Conservation (phyloP, 2,797 vertebrate genomes). For the Ataeniobius toweri region DNA sequence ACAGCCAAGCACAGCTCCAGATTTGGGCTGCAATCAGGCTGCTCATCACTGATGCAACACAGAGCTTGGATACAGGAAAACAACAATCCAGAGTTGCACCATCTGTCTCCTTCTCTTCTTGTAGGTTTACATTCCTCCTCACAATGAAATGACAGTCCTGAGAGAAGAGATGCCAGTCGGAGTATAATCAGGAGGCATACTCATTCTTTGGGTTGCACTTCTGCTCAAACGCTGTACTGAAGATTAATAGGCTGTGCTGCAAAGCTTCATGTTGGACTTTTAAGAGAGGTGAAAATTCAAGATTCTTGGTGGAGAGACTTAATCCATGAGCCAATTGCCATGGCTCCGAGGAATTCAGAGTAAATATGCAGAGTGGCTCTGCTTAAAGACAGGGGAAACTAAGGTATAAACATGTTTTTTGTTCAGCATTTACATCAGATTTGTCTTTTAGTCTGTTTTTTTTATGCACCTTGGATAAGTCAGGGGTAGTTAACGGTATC, state of each 20-base stretch:
- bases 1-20: slow-evolving; percentile 1
- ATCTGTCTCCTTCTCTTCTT: slow-evolving; percentile 47
- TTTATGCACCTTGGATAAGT: not conserved
- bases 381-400: slow-evolving; percentile 22
- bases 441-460: not conserved
- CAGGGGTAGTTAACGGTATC: not conserved
- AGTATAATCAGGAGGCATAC: slow-evolving; percentile 42
- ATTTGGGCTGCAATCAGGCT: not conserved
- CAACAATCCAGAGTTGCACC: slow-evolving; percentile 48
- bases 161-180: slow-evolving; percentile 45
- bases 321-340: slow-evolving; percentile 67
- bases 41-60: slow-evolving; percentile 36
- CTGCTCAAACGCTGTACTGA: slow-evolving; percentile 23
- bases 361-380: slow-evolving; percentile 58
- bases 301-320: slow-evolving; percentile 51
- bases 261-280: slow-evolving; percentile 35
- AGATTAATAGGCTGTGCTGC: slow-evolving; percentile 30
- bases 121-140: slow-evolving; percentile 54
- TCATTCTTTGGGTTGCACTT: slow-evolving; percentile 22
- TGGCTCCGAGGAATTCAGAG: slow-evolving; percentile 69
- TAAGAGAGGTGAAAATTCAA: slow-evolving; percentile 40
- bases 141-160: slow-evolving; percentile 57
- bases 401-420: slow-evolving; percentile 15
- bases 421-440: slow-evolving; percentile 8
- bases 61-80: slow-evolving; percentile 31